Percentiles rank a stretch among this genome's conserved stretches.
Conservation (phyloP, 2,797 vertebrate species). For the Gymnothorax javanicus region DNA sequence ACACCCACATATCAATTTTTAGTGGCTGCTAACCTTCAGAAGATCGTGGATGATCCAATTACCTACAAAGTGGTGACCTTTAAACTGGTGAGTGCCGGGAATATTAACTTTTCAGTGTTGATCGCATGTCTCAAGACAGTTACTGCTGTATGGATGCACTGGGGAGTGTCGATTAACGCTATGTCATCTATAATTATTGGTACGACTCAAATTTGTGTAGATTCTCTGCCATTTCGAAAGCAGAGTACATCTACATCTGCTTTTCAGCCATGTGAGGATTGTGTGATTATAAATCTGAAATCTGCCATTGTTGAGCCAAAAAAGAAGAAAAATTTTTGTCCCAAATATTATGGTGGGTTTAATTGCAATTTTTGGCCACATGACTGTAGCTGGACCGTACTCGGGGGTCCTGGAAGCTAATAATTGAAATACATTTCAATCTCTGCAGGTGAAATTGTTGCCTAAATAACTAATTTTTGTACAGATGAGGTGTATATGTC, state of each 20-base stretch:
- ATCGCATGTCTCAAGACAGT: slow-evolving; percentile 14
- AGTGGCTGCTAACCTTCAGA: slow-evolving; percentile 99
- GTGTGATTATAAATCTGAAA: too few relatives aligned
- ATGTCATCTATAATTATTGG: too few relatives aligned
- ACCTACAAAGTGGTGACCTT: slow-evolving; percentile 97
- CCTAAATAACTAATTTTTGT: neutral
- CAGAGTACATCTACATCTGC: neutral
- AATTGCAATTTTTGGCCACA: too few relatives aligned
- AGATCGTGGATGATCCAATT: slow-evolving; percentile 95
- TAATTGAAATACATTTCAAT: too few relatives aligned
- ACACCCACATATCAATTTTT: slow-evolving; percentile 55
- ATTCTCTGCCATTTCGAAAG: neutral
- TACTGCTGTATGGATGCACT: slow-evolving; percentile 18
- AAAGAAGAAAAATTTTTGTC: too few relatives aligned
- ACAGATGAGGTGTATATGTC: neutral
- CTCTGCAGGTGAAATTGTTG: neutral
- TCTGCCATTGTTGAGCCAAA: too few relatives aligned
- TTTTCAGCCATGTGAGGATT: too few relatives aligned
- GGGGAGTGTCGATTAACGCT: slow-evolving; percentile 20
- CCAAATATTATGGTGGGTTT: too few relatives aligned
- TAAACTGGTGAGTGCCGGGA: slow-evolving; percentile 89
- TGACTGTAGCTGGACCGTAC: too few relatives aligned
- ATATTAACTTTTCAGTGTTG: slow-evolving; percentile 45
- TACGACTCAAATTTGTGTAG: slow-evolving; percentile 19
- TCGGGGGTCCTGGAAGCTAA: too few relatives aligned